phyloP scores from a whole-genome alignment of 2,888 invertebrate species.

The Megaustenia siamemsis region DNA sequence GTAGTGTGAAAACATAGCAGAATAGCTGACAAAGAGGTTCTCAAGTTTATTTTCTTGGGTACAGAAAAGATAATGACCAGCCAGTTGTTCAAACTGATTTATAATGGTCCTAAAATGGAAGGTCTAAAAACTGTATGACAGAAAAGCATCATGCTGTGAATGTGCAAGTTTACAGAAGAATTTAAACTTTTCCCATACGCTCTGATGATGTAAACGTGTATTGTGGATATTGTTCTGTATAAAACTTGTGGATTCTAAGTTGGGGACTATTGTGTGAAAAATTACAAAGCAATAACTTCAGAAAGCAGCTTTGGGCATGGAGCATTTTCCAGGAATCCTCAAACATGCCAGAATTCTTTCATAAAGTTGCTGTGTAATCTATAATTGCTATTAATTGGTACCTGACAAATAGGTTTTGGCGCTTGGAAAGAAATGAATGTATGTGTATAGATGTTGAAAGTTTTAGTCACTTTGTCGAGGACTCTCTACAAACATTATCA shows the following conservation, averaged over 20 bases:
- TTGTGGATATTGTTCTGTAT: background rate
- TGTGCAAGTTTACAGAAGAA: background rate
- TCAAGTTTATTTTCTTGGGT: background rate
- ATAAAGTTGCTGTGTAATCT: background rate
- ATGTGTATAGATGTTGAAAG: background rate
- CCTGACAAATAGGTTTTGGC: background rate
- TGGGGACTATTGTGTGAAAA: no score
- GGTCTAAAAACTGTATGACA: background rate
- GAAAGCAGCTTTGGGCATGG: background rate
- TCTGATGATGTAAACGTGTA: no score
- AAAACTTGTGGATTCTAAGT: background rate
- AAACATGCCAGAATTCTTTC: background rate
- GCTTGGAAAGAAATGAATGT: background rate
- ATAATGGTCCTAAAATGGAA: background rate
- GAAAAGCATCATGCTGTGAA: background rate
- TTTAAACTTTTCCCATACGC: background rate
- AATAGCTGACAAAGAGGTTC: background rate
- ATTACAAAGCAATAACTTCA: constrained; percentile 38
- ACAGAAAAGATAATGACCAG: background rate
- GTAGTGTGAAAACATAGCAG: constrained; percentile 53
- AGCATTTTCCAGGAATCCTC: background rate
- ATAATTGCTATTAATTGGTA: no score
- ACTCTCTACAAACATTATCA: background rate
- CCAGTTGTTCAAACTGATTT: background rate
- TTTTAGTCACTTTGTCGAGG: background rate